Evolutionary conservation across 2,797 vertebrate species (phyloP).

Genomic region (Sparus aurata): DNA sequence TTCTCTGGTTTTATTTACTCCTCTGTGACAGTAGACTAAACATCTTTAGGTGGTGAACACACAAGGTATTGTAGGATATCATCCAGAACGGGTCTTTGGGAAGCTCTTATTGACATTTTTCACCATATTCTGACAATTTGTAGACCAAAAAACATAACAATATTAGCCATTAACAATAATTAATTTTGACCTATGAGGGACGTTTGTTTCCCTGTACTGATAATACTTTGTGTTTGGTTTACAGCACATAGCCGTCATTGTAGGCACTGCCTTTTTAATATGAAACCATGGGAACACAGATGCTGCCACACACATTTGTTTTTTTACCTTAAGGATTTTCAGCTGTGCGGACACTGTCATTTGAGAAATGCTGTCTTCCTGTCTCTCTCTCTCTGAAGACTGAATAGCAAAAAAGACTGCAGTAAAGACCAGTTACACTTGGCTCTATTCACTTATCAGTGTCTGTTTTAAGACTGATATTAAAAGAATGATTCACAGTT

Average conservation of each 20-base stretch:
- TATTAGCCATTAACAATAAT: not conserved
- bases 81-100: no score
- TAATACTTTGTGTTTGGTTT: not conserved
- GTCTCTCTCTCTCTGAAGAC: conserved; percentile 10
- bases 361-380: conserved; percentile 30
- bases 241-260: not conserved
- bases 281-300: not conserved
- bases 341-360: conserved; percentile 18
- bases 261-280: not conserved
- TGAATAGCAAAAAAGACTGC: conserved; percentile 24
- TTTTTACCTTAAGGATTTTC: conserved; percentile 1
- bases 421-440: conserved; percentile 12
- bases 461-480: not conserved
- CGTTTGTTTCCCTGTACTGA: not conserved
- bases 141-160: no score
- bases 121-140: no score
- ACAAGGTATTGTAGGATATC: no score
- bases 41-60: no score
- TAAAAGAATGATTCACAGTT: not conserved
- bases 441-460: not conserved
- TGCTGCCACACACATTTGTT: not conserved
- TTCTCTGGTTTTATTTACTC: no score
- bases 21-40: not conserved
- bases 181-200: not conserved
- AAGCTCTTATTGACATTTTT: no score